Evolutionary conservation across 2,113 vertebrate genomes (phyloP), one percentile per base, ranked within the genome.

Genomic region (Calyptommatus sinebrachiatus): DNA sequence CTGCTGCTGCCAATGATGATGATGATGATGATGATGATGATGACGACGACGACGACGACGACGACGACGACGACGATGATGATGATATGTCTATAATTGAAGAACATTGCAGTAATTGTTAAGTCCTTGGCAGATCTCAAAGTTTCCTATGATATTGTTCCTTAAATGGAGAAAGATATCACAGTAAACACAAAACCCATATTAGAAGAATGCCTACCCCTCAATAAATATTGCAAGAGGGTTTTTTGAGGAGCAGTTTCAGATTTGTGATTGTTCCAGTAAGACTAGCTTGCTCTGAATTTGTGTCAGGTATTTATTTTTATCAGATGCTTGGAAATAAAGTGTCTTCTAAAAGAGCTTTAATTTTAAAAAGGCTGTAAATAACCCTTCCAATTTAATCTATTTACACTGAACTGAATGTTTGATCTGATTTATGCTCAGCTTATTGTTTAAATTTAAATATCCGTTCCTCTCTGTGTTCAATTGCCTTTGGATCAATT

Each of bases 371-470:
- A 61, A 53, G 71, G 67, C 71, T 78, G 41, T 67, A 85, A 86
- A 71, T 28, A 12, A 5, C 66, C 74, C 77, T 84, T 83, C 65
- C 65, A n/a, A 79, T 78, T 29, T 77, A 57, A 60, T 82, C 41
- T 76, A 48, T 73, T 88, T 79, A 41, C 41, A 69, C 20, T 82
- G 20, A 76, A 67, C 74, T 74, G 85, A 88, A 83, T 83, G 88
- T 88, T 87, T 61, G 61, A 89, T 63, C 2, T 79, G 29, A 70
- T 88, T 88, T 90, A 77, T 86, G 88, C 84, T 78, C 76, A 79
- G 57, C 73, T 21, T 16, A 28, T 73, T 85, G 31, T 73, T 73
- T 69, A 85, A 70, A 87, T 81, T 61, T 81, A 80, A 91, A 82
- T 46, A 26, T 74, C 85, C 63, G 65, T 5, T 80, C 83, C 84